These are phyloP conservation scores for Centropus bengalensis DNA, from an alignment of 2,113 vertebrate species.

Conservation along the genomic window DNA sequence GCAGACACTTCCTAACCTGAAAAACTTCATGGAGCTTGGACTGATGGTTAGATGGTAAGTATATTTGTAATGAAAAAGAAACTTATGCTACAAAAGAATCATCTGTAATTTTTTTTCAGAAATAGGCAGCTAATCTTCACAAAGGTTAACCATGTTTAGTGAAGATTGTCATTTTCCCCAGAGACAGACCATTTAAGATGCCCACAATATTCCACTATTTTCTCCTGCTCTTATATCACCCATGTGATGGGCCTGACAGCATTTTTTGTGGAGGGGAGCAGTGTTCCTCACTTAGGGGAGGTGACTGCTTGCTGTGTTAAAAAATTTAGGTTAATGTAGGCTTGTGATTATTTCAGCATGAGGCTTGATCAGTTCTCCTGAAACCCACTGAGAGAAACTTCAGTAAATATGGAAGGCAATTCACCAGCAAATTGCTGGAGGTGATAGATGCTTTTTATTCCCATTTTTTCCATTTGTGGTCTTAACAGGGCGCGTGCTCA, in stretches of 20 bases:
- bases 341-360: not conserved
- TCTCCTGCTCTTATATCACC: not conserved
- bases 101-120: not conserved
- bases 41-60: slow-evolving; percentile 95
- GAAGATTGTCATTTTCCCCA: not conserved
- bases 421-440: not conserved
- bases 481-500: not conserved
- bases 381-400: not conserved
- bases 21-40: slow-evolving; percentile 95
- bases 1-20: slow-evolving; percentile 97
- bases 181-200: not conserved
- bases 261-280: not conserved
- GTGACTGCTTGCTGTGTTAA: not conserved
- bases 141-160: not conserved
- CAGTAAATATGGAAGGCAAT: not conserved
- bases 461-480: not conserved
- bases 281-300: not conserved
- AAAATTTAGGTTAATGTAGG: not conserved
- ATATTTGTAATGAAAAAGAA: not conserved
- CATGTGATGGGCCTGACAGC: rapidly evolving
- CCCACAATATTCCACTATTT: not conserved
- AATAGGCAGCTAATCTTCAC: not conserved
- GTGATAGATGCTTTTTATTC: not conserved
- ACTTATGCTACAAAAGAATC: not conserved
- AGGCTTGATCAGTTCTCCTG: not conserved